Percentiles rank a stretch among this genome's conserved stretches.
phyloP scores from a whole-genome alignment of 2,113 vertebrate genomes.

The Cynocephalus volans region DNA sequence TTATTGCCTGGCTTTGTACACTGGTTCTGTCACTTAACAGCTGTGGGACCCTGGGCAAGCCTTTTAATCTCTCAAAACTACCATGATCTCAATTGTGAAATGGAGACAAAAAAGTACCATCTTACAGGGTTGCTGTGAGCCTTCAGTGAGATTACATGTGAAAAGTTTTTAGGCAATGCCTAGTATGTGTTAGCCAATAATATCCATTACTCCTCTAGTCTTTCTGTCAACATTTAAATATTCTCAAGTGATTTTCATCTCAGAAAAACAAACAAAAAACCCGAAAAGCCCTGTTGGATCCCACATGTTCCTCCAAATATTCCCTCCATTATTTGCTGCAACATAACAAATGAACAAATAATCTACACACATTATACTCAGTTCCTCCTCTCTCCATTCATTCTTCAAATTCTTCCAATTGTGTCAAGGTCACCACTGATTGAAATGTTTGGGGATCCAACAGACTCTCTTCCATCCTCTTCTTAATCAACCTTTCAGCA shows the following conservation, averaged over 20 bases:
- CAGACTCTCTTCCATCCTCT: background rate
- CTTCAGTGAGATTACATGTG: background rate
- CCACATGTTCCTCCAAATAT: background rate
- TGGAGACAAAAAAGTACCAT: background rate
- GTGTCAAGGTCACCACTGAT: background rate
- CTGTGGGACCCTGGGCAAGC: background rate
- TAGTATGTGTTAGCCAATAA: background rate
- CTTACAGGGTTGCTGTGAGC: background rate
- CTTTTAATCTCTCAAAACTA: background rate
- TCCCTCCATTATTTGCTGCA: constrained; percentile 15
- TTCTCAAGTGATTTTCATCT: constrained; percentile 8
- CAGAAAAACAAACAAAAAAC: background rate
- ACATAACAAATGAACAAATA: background rate
- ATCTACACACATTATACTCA: background rate
- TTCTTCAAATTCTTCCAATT: background rate
- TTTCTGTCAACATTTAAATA: constrained; percentile 49
- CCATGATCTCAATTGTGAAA: constrained; percentile 20
- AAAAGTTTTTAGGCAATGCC: background rate
- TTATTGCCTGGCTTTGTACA: background rate
- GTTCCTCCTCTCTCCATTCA: background rate
- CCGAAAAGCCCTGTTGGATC: background rate
- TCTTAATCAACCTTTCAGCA: background rate
- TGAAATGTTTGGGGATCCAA: background rate
- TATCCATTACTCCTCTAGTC: background rate
- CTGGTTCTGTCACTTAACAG: background rate